Base-by-base conservation (phyloP, 2,888 invertebrate species). In the Meloe dianella region DNA sequence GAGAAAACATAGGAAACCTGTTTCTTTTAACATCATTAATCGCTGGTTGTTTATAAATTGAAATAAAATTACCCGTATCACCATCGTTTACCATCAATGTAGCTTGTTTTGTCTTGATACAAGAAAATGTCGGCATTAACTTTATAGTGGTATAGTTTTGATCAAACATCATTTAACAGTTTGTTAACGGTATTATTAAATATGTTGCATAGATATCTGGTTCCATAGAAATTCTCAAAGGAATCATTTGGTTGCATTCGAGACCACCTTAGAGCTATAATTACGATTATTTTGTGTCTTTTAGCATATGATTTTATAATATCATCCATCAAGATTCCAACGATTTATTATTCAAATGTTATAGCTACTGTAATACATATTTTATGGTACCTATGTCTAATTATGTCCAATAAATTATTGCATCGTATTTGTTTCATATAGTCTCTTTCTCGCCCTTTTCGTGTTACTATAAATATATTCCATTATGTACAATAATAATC, bases 371-470 rank as follows among this genome's bases (percentile, higher is more conserved):
- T 30, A 65, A 35, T 47, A 57, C 65, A 65, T 65, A 65, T 65
- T 65, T 65, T 57, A 65, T 56, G 24, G 57, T 57, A 20, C 29
- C 20, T 14, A 61, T 65, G 47, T 65, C 65, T 57, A 57, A 65
- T 65, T 65, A 65, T 65, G 65, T 57, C 65, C 60, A 65, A 65
- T 65, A 65, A 65, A 65, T 65, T 47, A 47, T 47, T 47, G 20
- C 47, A 20, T 20, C 47, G 10, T 47, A 47, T 47, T 47, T 20
- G 47, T 20, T 47, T 8, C 17, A 22, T 20, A 47, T 47, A 47
- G 9, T 47, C 9, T 47, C 3, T 3, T 47, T 47, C 20, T 20
- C 47, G 47, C 47, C 47, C 47, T 47, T 47, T 20, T 47, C 47
- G 9, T 47, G 47, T 47, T 47, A 47, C 20, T 47, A 20, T 47